Conservation (phyloP, 2,888 invertebrate species). For the Augochlorella aurata region DNA sequence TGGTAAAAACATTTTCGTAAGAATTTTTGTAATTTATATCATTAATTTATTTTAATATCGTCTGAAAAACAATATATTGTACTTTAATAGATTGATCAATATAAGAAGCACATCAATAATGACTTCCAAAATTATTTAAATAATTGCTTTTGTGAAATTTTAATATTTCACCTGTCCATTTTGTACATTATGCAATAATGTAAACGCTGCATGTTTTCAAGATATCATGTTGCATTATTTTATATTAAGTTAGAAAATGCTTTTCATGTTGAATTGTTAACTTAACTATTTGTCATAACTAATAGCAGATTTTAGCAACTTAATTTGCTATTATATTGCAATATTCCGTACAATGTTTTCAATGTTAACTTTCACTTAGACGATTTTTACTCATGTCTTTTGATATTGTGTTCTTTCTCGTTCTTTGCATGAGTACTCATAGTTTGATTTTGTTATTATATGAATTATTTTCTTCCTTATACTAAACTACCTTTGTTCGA, state of each 20-base stretch:
- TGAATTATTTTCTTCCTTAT: no score
- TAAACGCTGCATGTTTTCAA: neutral
- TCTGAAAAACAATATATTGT: neutral
- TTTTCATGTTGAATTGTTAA: neutral
- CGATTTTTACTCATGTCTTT: neutral
- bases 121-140: no score
- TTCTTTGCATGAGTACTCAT: neutral
- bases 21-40: neutral
- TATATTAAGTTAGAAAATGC: no score
- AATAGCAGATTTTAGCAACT: no score
- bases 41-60: neutral
- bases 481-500: no score
- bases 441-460: no score
- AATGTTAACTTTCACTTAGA: neutral
- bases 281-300: neutral
- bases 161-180: no score
- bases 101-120: neutral
- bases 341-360: neutral
- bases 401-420: neutral
- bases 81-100: neutral
- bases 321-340: no score
- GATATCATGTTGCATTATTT: neutral
- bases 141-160: no score
- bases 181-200: neutral
- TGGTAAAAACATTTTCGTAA: neutral